Conservation (phyloP, 2,797 vertebrate genomes). For the Podargus strigoides region DNA sequence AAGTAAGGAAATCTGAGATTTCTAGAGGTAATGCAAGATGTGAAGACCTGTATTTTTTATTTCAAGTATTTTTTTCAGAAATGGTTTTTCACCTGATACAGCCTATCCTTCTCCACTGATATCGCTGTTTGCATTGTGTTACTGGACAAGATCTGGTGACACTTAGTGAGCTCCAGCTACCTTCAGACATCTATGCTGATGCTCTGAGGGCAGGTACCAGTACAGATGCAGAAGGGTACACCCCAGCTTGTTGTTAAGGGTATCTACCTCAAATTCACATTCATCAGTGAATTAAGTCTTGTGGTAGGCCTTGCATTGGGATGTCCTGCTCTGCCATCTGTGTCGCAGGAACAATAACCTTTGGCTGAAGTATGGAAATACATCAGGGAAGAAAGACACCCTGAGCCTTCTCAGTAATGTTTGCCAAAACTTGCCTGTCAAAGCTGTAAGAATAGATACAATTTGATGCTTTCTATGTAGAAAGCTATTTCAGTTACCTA, state of each 20-base stretch:
- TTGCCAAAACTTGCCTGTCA: neutral
- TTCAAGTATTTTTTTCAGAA: neutral
- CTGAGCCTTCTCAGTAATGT: neutral
- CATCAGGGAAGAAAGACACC: neutral
- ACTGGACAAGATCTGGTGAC: neutral
- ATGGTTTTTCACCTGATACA: neutral
- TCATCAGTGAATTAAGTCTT: neutral
- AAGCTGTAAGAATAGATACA: neutral
- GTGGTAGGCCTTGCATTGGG: neutral
- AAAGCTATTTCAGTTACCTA: neutral
- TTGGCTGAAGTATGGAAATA: neutral
- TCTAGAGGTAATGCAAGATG: neutral
- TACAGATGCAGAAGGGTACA: neutral
- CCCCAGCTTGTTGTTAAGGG: neutral
- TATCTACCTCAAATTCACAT: neutral
- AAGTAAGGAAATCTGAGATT: neutral
- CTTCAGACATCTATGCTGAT: neutral
- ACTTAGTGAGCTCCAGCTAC: neutral
- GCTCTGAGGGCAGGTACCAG: neutral
- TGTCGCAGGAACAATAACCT: rapidly evolving
- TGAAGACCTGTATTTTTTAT: neutral
- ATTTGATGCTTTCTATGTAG: neutral
- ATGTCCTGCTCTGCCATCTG: neutral
- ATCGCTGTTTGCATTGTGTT: neutral
- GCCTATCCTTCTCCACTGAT: neutral